phyloP scores from a whole-genome alignment of 2,113 vertebrate genomes.

The Gnathonemus longibarbis region DNA sequence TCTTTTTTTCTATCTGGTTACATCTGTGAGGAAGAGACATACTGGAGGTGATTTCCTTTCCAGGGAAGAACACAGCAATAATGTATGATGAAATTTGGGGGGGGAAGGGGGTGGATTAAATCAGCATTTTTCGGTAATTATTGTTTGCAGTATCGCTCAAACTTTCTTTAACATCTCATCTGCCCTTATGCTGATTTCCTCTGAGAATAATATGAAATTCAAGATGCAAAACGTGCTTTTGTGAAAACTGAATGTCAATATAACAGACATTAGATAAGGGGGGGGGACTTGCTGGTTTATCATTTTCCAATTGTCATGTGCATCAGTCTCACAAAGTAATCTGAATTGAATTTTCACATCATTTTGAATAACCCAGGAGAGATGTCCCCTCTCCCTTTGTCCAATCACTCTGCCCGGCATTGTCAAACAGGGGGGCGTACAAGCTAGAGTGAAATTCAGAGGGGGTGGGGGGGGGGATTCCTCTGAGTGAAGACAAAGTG shows the following conservation, averaged over 20 bases:
- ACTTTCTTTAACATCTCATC: background rate
- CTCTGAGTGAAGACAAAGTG: conserved; percentile 3
- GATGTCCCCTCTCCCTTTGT: background rate
- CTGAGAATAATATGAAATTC: background rate
- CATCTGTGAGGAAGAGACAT: background rate
- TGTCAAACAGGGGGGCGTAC: background rate
- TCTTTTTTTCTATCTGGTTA: background rate
- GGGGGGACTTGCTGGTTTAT: background rate
- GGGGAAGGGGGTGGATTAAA: background rate
- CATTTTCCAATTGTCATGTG: conserved; percentile 11
- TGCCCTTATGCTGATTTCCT: background rate
- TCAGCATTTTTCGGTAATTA: conserved; percentile 10
- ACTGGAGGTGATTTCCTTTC: background rate
- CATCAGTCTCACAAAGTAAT: conserved; percentile 20
- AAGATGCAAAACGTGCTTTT: conserved; percentile 9
- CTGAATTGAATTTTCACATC: conserved; percentile 14
- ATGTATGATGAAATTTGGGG: background rate
- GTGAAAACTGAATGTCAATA: conserved; percentile 7
- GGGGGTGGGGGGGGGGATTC: background rate
- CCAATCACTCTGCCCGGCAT: background rate
- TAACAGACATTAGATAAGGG: background rate
- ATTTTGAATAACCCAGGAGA: conserved; percentile 15
- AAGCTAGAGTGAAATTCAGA: background rate
- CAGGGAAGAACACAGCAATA: background rate
- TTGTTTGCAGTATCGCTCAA: background rate